These are phyloP conservation scores for Acromyrmex echinatior DNA, from an alignment of 1,140 invertebrate species.

Conservation along the genomic window DNA sequence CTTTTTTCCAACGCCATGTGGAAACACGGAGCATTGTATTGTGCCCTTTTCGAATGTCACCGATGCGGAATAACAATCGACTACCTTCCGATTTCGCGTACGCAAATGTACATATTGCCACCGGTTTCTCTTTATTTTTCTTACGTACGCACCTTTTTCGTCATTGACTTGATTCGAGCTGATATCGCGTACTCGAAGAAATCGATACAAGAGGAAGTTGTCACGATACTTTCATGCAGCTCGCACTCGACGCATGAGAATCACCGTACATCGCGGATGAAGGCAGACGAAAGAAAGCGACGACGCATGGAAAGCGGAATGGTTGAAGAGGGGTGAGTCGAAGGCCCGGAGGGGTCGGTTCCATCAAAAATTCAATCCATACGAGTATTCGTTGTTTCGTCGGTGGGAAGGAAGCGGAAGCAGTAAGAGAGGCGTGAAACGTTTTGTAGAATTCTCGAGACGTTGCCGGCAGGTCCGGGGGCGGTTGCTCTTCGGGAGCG, in stretches of 20 bases:
- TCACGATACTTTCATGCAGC: constrained; percentile 27
- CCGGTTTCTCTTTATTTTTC: background rate
- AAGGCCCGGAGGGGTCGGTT: constrained; percentile 36
- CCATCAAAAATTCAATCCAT: constrained; percentile 80
- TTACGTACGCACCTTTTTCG: background rate
- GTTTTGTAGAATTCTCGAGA: constrained; percentile 69
- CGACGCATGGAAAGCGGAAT: constrained; percentile 14
- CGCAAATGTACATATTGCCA: background rate
- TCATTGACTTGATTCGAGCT: constrained; percentile 15
- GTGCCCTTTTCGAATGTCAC: constrained; percentile 60
- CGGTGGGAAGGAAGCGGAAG: constrained; percentile 49
- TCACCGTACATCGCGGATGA: background rate
- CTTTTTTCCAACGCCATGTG: background rate
- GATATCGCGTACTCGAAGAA: constrained; percentile 44
- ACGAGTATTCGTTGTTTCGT: constrained; percentile 67
- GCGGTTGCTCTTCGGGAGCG: constrained; percentile 32
- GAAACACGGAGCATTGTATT: constrained; percentile 29
- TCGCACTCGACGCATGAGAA: constrained; percentile 25
- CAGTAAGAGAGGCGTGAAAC: constrained; percentile 63
- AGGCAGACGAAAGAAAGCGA: constrained; percentile 11
- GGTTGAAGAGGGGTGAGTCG: constrained; percentile 24
- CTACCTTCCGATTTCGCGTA: constrained; percentile 48
- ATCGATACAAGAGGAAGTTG: constrained; percentile 50
- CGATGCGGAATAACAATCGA: constrained; percentile 67
- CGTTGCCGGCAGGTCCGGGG: constrained; percentile 33